Conservation (phyloP, 2,888 invertebrate species). For the Unio pictorum region DNA sequence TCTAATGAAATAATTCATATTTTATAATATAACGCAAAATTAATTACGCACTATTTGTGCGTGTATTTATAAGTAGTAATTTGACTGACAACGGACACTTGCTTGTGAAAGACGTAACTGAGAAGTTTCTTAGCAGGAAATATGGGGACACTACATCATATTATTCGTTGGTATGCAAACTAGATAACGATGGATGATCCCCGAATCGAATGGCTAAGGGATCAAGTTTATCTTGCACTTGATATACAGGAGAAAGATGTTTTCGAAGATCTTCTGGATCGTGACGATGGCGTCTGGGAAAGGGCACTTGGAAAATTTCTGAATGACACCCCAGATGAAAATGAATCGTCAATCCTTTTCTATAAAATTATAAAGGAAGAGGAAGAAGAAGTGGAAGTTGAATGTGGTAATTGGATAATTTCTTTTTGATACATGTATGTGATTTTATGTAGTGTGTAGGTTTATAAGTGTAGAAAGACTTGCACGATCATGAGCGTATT, state of each 20-base stretch:
- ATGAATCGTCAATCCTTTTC: conserved; percentile 67
- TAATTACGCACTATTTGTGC: too few species aligned
- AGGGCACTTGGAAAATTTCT: conserved; percentile 68
- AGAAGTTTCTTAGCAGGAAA: too few species aligned
- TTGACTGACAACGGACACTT: too few species aligned
- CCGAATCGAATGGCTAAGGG: conserved; percentile 70
- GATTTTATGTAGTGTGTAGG: background rate
- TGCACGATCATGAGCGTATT: too few species aligned
- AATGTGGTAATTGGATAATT: conserved; percentile 62
- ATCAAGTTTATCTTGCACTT: conserved; percentile 65
- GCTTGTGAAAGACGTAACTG: too few species aligned
- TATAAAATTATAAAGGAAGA: conserved; percentile 69
- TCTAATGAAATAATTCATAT: too few species aligned
- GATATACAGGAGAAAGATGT: conserved; percentile 63
- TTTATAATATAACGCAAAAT: too few species aligned
- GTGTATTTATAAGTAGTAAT: too few species aligned
- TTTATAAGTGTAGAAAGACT: too few species aligned
- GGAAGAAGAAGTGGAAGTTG: conserved; percentile 70
- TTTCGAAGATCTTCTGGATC: conserved; percentile 70
- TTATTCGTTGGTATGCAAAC: too few species aligned
- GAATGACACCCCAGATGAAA: conserved; percentile 70
- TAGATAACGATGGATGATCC: conserved; percentile 69
- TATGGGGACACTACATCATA: too few species aligned
- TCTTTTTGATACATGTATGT: background rate
- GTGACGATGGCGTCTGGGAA: conserved; percentile 69